A percentile compares a stretch with the other conserved stretches of the same genome.
These are phyloP conservation scores for Parochlus steinenii DNA, from an alignment of 2,888 invertebrate species.

Conservation along the genomic window DNA sequence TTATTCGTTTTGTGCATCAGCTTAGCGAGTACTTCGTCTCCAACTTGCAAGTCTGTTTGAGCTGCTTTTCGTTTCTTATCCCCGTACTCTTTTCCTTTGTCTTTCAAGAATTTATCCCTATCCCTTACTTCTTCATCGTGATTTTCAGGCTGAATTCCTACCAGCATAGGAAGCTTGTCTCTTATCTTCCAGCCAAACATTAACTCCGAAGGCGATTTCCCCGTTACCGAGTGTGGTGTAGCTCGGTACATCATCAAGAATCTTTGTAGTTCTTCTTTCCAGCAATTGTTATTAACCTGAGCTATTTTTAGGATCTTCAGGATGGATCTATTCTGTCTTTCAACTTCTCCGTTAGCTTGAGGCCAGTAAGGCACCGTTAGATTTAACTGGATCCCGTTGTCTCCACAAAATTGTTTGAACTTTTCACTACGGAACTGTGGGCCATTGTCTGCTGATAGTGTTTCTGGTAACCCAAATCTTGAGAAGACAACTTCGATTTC, in stretches of 20 bases:
- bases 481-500: conserved; percentile 17
- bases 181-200: neutral
- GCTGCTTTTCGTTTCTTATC: neutral
- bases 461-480: conserved; percentile 16
- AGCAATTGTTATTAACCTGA: conserved; percentile 11
- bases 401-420: conserved; percentile 14
- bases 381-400: conserved; percentile 13
- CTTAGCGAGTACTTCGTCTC: neutral
- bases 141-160: neutral
- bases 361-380: conserved; percentile 16
- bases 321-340: conserved; percentile 16
- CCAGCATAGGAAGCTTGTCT: neutral
- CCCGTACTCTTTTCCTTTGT: neutral
- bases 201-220: neutral
- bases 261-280: conserved; percentile 13
- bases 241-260: too few relatives aligned
- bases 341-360: conserved; percentile 16
- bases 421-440: conserved; percentile 12
- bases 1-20: too few relatives aligned
- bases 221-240: neutral
- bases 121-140: neutral
- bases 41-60: neutral
- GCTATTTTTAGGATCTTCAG: conserved; percentile 15
- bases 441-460: conserved; percentile 15
- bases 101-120: neutral